Base-by-base conservation (phyloP, 2,113 vertebrate species). In the Xiphophorus hellerii region DNA sequence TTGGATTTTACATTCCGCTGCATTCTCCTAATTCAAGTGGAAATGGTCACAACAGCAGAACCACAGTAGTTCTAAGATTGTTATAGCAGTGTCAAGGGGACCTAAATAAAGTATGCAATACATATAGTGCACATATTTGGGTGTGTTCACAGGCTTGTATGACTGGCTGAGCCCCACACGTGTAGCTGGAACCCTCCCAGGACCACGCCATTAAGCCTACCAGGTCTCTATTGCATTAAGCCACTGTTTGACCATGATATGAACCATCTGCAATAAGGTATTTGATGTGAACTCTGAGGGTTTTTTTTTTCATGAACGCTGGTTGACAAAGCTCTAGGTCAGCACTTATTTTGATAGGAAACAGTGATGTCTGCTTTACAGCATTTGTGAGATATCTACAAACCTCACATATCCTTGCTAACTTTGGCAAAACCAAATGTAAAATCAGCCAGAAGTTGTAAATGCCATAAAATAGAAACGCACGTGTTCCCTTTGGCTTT, bases 1-100 rank as follows among this genome's bases (percentile, higher is more conserved):
- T 83, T 76, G 33, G 48, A 84, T 84, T 84, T 83, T 75, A 79
- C 54, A 74, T 84, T 35, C 35, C 58, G 71, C 84, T 81, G 68
- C 37, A 74, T 15, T 58, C 63, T 54, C 74, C 71, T 81, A 85
- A 86, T 90, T 70, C 77, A 58, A 51, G 68, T 68, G 63, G 58
- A 85, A 77, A 81, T 48, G 66, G 25, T 76, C 75, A 69, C 66
- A 77, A 64, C 71, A 73, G 66, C 48, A 61, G 39, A 73, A 48
- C 79, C 22, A 51, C 69, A 69, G 80, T 80, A 77, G 22, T 77
- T 58, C 60, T 58, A 58, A 79, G 65, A 51, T 62, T 60, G 66
- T 33, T 44, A 73, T 62, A 62, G 76, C 33, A 44, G 17, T 27
- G 62, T 35, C 37, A 74, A 81, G 48, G 54, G 5, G 15, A 0